Evolutionary conservation across 1,140 invertebrate species (phyloP).

Genomic region (Condylostylus longicornis): DNA sequence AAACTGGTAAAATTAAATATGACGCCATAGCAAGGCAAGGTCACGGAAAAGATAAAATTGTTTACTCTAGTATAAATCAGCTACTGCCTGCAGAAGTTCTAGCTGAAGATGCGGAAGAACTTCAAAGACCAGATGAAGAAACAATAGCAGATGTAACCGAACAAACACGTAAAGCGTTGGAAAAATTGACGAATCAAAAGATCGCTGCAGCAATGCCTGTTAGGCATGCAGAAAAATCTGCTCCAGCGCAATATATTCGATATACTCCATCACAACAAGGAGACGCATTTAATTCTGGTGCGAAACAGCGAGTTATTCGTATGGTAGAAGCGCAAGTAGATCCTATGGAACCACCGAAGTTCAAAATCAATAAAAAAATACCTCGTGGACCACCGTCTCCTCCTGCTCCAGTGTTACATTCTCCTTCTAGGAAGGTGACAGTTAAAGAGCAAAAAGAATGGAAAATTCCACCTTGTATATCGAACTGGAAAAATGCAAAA

Average conservation of each 20-base stretch:
- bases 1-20: conserved; percentile 90
- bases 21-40: conserved; percentile 91
- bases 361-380: conserved; percentile 92
- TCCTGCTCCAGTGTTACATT: conserved; percentile 80
- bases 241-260: conserved; percentile 88
- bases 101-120: conserved; percentile 73
- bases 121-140: conserved; percentile 77
- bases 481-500: conserved; percentile 99
- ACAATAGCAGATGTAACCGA: conserved; percentile 76
- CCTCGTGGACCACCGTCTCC: conserved; percentile 95
- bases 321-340: conserved; percentile 93
- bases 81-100: conserved; percentile 85
- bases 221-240: conserved; percentile 73
- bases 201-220: conserved; percentile 90
- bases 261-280: conserved; percentile 97
- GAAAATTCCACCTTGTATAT: conserved; percentile 99
- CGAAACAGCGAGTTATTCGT: conserved; percentile 93
- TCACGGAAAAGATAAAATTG: conserved; percentile 91
- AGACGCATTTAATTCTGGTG: conserved; percentile 87
- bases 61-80: conserved; percentile 91
- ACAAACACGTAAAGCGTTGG: conserved; percentile 63
- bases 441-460: conserved; percentile 99
- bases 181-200: conserved; percentile 77
- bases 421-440: conserved; percentile 91
- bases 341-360: conserved; percentile 97